Percentiles rank a stretch among this genome's conserved stretches.
Conservation (phyloP, 23 tunicate species). For the Corella eumyota region DNA sequence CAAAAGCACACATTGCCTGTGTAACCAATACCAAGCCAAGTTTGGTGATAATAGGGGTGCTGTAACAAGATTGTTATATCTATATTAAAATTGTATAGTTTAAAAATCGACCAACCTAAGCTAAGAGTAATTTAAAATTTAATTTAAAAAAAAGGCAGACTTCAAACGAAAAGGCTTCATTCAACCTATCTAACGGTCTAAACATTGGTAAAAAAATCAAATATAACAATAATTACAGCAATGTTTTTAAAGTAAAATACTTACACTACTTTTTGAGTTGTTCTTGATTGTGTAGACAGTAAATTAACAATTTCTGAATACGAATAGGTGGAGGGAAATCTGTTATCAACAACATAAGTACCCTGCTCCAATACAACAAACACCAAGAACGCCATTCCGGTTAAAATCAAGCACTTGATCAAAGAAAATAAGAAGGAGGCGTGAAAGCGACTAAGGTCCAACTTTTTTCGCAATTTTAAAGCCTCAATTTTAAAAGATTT, state of each 20-base stretch:
- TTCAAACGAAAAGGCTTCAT: no score
- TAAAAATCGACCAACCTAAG: neutral
- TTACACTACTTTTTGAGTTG: no score
- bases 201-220: no score
- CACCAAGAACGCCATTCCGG: constrained; percentile 26
- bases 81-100: neutral
- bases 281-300: no score
- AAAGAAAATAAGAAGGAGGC: constrained; percentile 31
- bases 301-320: no score
- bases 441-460: constrained; percentile 51
- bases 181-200: no score
- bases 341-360: constrained; percentile 10
- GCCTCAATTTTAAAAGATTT: constrained; percentile 13
- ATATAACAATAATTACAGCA: no score
- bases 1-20: constrained; percentile 34
- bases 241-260: no score
- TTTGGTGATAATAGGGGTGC: neutral
- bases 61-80: neutral
- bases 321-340: no score
- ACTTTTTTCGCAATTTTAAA: constrained; percentile 15
- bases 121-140: no score
- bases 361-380: constrained; percentile 29
- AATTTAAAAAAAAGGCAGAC: no score
- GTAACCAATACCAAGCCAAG: constrained; percentile 36
- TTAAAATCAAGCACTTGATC: constrained; percentile 21